These are phyloP conservation scores for Lucilia cuprina DNA, from an alignment of 1,140 invertebrate species.

Conservation along the genomic window DNA sequence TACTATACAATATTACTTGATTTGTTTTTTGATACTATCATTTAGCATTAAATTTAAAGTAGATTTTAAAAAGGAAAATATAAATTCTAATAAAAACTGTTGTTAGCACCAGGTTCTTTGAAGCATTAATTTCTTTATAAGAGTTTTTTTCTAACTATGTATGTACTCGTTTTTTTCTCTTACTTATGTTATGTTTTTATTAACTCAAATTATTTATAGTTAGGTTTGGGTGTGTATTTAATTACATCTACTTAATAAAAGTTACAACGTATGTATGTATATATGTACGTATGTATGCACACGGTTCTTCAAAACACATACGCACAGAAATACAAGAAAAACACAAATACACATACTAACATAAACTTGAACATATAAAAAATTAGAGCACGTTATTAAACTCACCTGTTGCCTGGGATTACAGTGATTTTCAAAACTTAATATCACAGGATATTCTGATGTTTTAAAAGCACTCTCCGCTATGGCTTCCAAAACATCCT, in stretches of 20 bases:
- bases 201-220: neutral
- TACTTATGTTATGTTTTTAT: neutral
- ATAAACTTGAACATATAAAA: neutral
- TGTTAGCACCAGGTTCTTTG: neutral
- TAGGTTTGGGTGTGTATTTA: too few species aligned
- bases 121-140: conserved; percentile 10
- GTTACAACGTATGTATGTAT: neutral
- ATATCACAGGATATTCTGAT: conserved; percentile 93
- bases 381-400: neutral
- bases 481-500: conserved; percentile 96
- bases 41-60: neutral
- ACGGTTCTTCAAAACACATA: neutral
- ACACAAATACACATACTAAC: neutral
- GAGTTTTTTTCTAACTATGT: neutral
- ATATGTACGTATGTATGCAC: neutral
- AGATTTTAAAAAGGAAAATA: neutral
- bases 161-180: neutral
- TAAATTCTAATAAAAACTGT: neutral
- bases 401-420: conserved; percentile 84
- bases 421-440: conserved; percentile 99
- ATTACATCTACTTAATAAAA: too few species aligned
- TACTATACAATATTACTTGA: too few species aligned
- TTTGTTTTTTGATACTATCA: too few species aligned
- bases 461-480: conserved; percentile 98
- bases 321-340: neutral